phyloP scores from a whole-genome alignment of 2,888 invertebrate species.

The Meta bourneti region DNA sequence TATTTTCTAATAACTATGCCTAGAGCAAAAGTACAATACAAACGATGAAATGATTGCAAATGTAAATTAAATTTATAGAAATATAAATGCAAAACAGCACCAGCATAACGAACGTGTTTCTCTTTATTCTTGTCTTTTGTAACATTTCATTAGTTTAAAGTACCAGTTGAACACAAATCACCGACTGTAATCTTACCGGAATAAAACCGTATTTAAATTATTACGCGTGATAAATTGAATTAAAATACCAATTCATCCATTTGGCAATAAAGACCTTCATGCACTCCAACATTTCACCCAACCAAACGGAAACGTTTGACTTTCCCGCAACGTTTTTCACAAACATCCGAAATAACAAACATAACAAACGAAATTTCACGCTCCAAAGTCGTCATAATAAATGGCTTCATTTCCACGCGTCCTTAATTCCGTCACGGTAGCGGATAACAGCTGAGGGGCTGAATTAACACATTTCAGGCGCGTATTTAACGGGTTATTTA shows the following conservation, averaged over 20 bases:
- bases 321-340: neutral
- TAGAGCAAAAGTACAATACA: too few species aligned
- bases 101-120: too few species aligned
- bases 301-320: neutral
- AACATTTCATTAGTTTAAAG: too few species aligned
- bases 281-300: neutral
- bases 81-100: too few species aligned
- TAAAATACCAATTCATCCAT: neutral
- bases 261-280: neutral
- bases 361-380: neutral
- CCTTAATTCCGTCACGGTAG: neutral
- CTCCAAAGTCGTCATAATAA: neutral
- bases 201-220: too few species aligned
- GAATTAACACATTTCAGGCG: conserved; percentile 1
- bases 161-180: too few species aligned
- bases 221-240: neutral
- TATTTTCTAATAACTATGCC: too few species aligned
- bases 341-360: neutral
- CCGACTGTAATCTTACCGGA: too few species aligned
- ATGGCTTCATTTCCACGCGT: neutral
- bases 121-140: too few species aligned
- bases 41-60: too few species aligned
- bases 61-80: too few species aligned
- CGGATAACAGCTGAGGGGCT: neutral
- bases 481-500: conserved; percentile 28